These are phyloP conservation scores for Sus scrofa DNA, from an alignment of 2,113 vertebrate genomes.

Conservation along the genomic window DNA sequence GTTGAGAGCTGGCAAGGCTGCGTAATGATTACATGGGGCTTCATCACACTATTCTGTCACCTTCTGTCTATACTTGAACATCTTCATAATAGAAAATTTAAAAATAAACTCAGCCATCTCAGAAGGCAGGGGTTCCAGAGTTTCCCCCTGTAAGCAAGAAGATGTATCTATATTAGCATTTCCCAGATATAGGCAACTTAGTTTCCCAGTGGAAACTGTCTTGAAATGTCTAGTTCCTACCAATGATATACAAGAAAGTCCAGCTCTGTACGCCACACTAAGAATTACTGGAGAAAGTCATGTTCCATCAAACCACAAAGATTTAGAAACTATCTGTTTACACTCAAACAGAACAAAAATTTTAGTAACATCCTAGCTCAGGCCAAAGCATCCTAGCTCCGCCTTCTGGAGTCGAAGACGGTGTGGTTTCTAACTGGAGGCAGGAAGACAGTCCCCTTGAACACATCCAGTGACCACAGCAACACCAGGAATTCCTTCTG, in stretches of 20 bases:
- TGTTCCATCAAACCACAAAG: neutral
- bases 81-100: slow-evolving; percentile 28
- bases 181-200: neutral
- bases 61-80: neutral
- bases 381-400: neutral
- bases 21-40: neutral
- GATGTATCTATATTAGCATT: neutral
- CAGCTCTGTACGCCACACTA: neutral
- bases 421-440: neutral
- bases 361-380: neutral
- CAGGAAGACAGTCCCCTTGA: neutral
- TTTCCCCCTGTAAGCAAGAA: neutral
- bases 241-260: slow-evolving; percentile 30
- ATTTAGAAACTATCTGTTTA: slow-evolving; percentile 5
- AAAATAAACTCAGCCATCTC: slow-evolving; percentile 31
- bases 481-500: neutral
- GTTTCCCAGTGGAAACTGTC: neutral
- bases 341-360: slow-evolving; percentile 20
- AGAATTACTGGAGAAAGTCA: slow-evolving; percentile 21
- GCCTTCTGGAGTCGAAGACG: neutral
- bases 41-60: neutral
- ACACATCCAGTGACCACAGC: neutral
- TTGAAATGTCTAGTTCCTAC: slow-evolving; percentile 42
- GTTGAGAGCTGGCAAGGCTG: neutral
- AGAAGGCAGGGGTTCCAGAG: neutral